A percentile compares a stretch with the other conserved stretches of the same genome.
phyloP scores from a whole-genome alignment of 2,113 vertebrate species.

The Condylura cristata region DNA sequence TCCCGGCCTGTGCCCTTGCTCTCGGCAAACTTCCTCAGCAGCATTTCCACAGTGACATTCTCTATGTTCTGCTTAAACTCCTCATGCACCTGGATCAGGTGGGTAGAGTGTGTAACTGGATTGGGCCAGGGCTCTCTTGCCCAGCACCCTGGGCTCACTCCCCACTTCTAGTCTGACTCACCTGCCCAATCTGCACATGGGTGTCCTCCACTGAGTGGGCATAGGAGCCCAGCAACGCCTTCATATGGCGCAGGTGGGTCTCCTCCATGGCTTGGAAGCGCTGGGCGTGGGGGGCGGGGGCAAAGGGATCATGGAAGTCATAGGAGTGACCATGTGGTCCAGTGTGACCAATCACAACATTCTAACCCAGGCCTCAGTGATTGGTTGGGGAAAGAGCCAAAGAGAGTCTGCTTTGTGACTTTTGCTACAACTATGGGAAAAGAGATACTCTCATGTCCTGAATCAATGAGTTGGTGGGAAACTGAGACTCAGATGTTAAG shows the following conservation, averaged over 20 bases:
- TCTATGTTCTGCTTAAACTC: slow-evolving; percentile 98
- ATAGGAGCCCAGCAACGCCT: slow-evolving; percentile 93
- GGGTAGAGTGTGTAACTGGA: fast-evolving
- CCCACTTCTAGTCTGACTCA: slow-evolving; percentile 58
- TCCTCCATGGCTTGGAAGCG: slow-evolving; percentile 96
- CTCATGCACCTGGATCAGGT: slow-evolving; percentile 90
- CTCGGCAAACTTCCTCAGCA: slow-evolving; percentile 93
- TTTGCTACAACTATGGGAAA: neutral
- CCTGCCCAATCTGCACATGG: slow-evolving; percentile 98
- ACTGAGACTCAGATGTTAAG: neutral
- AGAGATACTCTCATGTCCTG: neutral
- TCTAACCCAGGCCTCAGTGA: neutral
- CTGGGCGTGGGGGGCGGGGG: slow-evolving; percentile 75
- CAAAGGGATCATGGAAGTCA: neutral
- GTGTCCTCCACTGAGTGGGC: slow-evolving; percentile 96
- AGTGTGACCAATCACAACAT: neutral
- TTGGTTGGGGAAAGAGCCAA: neutral
- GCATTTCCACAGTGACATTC: slow-evolving; percentile 92
- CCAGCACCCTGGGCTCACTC: neutral
- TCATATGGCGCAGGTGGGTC: slow-evolving; percentile 93
- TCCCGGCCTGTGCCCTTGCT: slow-evolving; percentile 95
- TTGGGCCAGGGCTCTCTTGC: neutral
- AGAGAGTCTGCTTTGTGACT: neutral
- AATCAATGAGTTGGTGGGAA: neutral
- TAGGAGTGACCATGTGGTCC: neutral